phyloP scores from a whole-genome alignment of 2,888 invertebrate species.

The Vanessa cardui region DNA sequence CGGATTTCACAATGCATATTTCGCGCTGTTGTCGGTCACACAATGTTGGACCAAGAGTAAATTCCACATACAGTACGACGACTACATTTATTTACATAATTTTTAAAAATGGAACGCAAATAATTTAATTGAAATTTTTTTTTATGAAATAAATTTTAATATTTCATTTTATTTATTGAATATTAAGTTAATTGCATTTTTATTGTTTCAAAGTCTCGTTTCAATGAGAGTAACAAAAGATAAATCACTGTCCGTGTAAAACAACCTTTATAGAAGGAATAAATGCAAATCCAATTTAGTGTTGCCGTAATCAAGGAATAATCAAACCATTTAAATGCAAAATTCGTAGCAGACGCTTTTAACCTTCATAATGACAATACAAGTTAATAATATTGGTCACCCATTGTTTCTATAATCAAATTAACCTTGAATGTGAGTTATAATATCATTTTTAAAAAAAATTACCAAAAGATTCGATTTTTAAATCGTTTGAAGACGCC shows the following conservation, averaged over 20 bases:
- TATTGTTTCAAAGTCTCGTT: not conserved
- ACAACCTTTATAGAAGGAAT: not conserved
- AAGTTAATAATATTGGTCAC: slow-evolving; percentile 5
- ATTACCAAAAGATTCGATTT: too few relatives aligned
- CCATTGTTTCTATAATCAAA: slow-evolving; percentile 5
- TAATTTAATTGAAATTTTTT: too few relatives aligned
- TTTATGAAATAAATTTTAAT: too few relatives aligned
- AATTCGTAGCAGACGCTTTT: slow-evolving; percentile 30
- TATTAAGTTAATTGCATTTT: not conserved
- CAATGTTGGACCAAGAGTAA: too few relatives aligned
- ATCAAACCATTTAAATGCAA: slow-evolving; percentile 40
- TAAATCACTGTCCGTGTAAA: not conserved
- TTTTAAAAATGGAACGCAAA: too few relatives aligned
- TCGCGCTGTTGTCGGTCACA: too few relatives aligned
- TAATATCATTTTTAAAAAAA: not conserved
- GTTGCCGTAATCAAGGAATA: slow-evolving; percentile 27
- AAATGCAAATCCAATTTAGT: slow-evolving; percentile 27
- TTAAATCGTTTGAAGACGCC: too few relatives aligned
- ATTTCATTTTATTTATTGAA: too few relatives aligned
- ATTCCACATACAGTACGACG: too few relatives aligned
- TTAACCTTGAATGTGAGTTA: not conserved
- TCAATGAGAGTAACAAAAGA: not conserved
- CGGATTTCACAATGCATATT: too few relatives aligned
- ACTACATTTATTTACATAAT: too few relatives aligned
- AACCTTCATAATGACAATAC: slow-evolving; percentile 24